Conservation (phyloP, 1,140 invertebrate species). For the Babylonia areolata region DNA sequence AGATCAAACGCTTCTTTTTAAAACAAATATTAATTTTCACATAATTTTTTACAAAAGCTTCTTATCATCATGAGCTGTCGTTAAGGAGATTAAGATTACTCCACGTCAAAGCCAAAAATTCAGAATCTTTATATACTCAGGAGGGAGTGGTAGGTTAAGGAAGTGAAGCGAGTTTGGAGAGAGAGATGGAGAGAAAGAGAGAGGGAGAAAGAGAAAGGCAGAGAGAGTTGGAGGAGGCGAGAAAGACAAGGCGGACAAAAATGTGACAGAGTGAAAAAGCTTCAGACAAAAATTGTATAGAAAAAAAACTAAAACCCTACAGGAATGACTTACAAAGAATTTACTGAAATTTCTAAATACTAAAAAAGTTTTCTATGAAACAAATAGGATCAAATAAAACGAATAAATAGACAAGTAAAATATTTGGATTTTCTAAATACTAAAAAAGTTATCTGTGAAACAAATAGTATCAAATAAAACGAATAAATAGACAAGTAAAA, state of each 20-base stretch:
- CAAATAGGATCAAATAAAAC: too few species aligned
- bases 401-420: too few species aligned
- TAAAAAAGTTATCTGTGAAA: too few species aligned
- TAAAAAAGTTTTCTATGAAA: too few species aligned
- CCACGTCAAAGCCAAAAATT: neutral
- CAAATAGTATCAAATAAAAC: neutral
- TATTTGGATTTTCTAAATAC: too few species aligned
- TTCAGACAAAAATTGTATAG: neutral
- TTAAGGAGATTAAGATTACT: neutral
- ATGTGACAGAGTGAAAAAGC: neutral
- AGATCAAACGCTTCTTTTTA: too few species aligned
- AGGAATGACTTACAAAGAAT: neutral
- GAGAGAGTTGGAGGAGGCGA: conserved; percentile 1
- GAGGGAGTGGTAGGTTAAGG: too few species aligned
- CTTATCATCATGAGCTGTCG: too few species aligned
- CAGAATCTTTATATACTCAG: too few species aligned
- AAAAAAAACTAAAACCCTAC: neutral
- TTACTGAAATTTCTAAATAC: too few species aligned
- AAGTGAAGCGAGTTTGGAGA: neutral
- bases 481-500: neutral
- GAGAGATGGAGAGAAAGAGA: neutral
- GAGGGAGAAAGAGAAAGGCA: neutral
- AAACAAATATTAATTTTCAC: too few species aligned
- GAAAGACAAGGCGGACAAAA: neutral
- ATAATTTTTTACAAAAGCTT: too few species aligned